A percentile compares a stretch with the other conserved stretches of the same genome.
These are phyloP conservation scores for Tetheella fluctuosa DNA, from an alignment of 2,888 invertebrate species.

Conservation along the genomic window DNA sequence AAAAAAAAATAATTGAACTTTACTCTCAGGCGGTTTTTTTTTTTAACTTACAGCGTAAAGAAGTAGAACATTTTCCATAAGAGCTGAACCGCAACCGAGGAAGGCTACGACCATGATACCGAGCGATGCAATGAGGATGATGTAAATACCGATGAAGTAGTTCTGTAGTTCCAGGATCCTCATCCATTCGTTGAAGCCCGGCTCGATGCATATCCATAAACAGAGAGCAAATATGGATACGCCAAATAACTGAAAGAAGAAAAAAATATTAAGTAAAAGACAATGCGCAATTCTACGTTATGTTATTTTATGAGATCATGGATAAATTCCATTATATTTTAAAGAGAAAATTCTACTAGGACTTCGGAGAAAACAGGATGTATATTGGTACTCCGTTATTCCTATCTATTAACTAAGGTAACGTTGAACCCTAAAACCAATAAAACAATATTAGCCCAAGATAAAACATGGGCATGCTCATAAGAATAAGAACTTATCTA, in stretches of 20 bases:
- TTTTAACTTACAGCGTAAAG: slow-evolving; percentile 89
- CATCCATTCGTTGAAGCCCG: slow-evolving; percentile 93
- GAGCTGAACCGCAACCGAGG: slow-evolving; percentile 92
- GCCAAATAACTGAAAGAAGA: slow-evolving; percentile 88
- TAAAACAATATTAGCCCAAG: slow-evolving; percentile 36
- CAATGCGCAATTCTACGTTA: too few relatives aligned
- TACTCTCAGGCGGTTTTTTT: too few relatives aligned
- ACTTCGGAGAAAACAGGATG: background rate
- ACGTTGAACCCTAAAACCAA: slow-evolving; percentile 31
- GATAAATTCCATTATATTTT: too few relatives aligned
- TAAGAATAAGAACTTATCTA: too few relatives aligned
- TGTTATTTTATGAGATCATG: too few relatives aligned
- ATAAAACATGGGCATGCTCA: slow-evolving; percentile 37
- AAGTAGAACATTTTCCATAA: slow-evolving; percentile 89
- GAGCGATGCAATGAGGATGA: slow-evolving; percentile 89
- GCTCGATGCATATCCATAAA: slow-evolving; percentile 92
- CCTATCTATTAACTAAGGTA: slow-evolving; percentile 2
- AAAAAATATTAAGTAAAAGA: slow-evolving; percentile 12
- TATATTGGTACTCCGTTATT: too few relatives aligned
- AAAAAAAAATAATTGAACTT: too few relatives aligned
- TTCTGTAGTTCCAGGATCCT: slow-evolving; percentile 88
- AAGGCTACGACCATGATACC: slow-evolving; percentile 91
- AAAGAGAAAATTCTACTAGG: background rate
- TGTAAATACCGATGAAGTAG: slow-evolving; percentile 93
- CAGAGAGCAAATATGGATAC: slow-evolving; percentile 90